These are phyloP conservation scores for Taxidea taxus DNA, from an alignment of 2,113 vertebrate species.

Conservation along the genomic window DNA sequence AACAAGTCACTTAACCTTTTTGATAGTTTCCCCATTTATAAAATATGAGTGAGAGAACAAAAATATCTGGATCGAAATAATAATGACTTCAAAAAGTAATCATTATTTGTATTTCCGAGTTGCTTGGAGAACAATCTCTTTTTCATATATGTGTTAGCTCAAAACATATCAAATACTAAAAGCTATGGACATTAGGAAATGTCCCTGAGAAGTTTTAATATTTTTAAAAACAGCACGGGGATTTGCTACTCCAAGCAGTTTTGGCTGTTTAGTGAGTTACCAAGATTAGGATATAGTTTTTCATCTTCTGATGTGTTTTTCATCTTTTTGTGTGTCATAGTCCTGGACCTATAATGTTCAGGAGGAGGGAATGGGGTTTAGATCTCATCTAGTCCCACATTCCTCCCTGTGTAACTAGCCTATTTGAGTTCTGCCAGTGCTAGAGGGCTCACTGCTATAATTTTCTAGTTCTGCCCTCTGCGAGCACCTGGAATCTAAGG, in stretches of 20 bases:
- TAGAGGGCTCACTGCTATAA: neutral
- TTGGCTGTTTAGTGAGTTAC: neutral
- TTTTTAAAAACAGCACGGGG: neutral
- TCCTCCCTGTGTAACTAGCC: neutral
- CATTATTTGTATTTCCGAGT: neutral
- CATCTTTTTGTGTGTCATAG: neutral
- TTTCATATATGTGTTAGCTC: neutral
- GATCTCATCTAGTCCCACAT: neutral
- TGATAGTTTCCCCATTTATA: neutral
- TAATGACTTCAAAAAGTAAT: neutral
- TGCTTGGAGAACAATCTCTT: neutral
- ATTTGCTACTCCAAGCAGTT: neutral
- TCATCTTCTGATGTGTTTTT: neutral
- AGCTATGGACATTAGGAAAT: neutral
- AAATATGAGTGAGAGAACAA: neutral
- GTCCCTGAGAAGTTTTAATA: neutral
- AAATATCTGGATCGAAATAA: neutral
- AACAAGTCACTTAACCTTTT: neutral
- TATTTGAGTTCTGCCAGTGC: neutral
- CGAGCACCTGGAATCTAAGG: neutral
- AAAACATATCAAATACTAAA: neutral
- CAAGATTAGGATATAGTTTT: neutral
- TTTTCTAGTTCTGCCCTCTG: neutral
- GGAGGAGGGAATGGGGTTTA: neutral
- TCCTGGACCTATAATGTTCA: neutral